These are phyloP conservation scores for Macrophya annulata DNA, from an alignment of 2,888 invertebrate species.

Conservation along the genomic window DNA sequence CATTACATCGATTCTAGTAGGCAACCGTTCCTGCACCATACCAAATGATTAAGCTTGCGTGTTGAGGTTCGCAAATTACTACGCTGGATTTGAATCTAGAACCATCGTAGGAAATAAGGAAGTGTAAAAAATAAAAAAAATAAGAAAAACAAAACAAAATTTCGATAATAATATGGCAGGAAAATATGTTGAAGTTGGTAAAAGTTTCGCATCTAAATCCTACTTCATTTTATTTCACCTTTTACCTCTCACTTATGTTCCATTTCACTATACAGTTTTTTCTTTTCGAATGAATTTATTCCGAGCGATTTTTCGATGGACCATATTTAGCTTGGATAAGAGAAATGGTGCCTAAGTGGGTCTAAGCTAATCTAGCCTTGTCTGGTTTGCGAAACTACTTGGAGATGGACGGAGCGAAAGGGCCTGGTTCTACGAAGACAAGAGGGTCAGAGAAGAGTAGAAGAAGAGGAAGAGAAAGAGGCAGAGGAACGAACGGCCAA, in stretches of 20 bases:
- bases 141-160: background rate
- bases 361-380: conserved; percentile 43
- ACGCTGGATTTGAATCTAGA: conserved; percentile 17
- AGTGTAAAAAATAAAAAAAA: background rate
- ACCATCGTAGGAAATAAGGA: background rate
- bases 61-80: conserved; percentile 20
- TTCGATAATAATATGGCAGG: background rate
- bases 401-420: conserved; percentile 36
- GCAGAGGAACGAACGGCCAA: conserved; percentile 32
- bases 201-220: too few relatives aligned
- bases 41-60: conserved; percentile 49
- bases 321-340: conserved; percentile 13
- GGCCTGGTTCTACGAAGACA: conserved; percentile 26
- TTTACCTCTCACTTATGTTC: background rate
- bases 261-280: background rate
- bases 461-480: background rate
- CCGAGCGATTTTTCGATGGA: background rate
- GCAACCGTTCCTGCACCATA: background rate
- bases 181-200: background rate
- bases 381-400: conserved; percentile 22
- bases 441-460: background rate
- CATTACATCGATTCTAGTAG: conserved; percentile 43
- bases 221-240: too few relatives aligned
- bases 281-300: background rate
- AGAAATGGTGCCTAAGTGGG: conserved; percentile 23